Conservation (phyloP, 2,888 invertebrate genomes). For the Drosophila gaucha region DNA sequence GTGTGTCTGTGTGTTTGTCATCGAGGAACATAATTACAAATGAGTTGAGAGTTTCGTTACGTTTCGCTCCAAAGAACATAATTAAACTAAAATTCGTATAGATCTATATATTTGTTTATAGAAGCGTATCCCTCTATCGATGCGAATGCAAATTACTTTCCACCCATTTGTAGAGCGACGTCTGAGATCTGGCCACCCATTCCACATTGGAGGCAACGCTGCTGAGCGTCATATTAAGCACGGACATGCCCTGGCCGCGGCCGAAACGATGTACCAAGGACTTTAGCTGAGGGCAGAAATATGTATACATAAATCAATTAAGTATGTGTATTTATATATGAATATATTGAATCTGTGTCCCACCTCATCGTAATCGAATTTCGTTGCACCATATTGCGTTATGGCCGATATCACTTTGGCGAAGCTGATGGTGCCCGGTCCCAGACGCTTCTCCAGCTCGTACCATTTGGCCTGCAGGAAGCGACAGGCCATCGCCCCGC, state of each 20-base stretch:
- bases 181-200: slow-evolving; percentile 84
- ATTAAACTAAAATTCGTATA: slow-evolving; percentile 32
- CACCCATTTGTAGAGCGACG: slow-evolving; percentile 84
- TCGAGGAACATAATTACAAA: slow-evolving; percentile 84
- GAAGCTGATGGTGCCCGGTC: slow-evolving; percentile 84
- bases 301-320: too few species aligned
- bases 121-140: slow-evolving; percentile 61
- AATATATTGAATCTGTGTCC: neutral
- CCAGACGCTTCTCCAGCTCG: slow-evolving; percentile 83
- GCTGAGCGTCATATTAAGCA: slow-evolving; percentile 84
- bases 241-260: slow-evolving; percentile 84
- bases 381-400: slow-evolving; percentile 85
- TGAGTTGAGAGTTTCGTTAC: slow-evolving; percentile 60
- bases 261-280: slow-evolving; percentile 85
- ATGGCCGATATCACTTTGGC: slow-evolving; percentile 85
- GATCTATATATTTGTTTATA: neutral
- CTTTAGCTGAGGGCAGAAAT: slow-evolving; percentile 83
- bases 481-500: slow-evolving; percentile 85
- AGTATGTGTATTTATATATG: too few species aligned
- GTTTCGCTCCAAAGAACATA: slow-evolving; percentile 30
- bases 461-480: slow-evolving; percentile 85
- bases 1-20: slow-evolving; percentile 40
- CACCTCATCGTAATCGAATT: slow-evolving; percentile 85
- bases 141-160: slow-evolving; percentile 83
- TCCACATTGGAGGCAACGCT: slow-evolving; percentile 85